These are phyloP conservation scores for Antrozous pallidus DNA, from an alignment of 2,797 vertebrate species.

Conservation along the genomic window DNA sequence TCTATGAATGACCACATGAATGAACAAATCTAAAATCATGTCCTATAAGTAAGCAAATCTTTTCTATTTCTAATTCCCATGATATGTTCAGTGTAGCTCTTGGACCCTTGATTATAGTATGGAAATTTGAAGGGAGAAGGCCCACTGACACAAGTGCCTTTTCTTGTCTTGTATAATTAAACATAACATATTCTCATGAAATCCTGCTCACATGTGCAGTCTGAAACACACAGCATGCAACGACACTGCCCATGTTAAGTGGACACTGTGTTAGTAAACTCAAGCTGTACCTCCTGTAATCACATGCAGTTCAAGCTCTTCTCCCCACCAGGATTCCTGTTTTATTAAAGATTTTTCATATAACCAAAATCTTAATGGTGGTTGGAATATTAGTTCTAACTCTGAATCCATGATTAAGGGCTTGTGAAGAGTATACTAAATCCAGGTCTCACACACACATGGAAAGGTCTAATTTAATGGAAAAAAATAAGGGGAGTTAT, in stretches of 20 bases:
- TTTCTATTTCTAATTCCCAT: background rate
- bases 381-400: background rate
- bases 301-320: background rate
- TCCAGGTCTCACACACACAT: background rate
- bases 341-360: background rate
- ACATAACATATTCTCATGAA: conserved; percentile 2
- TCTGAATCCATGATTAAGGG: background rate
- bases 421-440: background rate
- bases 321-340: background rate
- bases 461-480: background rate
- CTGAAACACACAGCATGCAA: background rate
- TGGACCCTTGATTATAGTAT: background rate
- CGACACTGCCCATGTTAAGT: background rate
- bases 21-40: background rate
- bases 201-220: background rate
- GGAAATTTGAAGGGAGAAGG: background rate
- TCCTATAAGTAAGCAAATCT: background rate
- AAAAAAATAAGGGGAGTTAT: background rate
- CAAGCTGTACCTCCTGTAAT: background rate
- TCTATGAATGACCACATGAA: background rate
- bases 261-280: background rate
- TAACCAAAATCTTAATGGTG: background rate
- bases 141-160: background rate
- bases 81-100: background rate
- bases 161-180: background rate